Percentiles rank a stretch among this genome's conserved stretches.
Conservation (phyloP, 2,113 vertebrate species). For the Elachura formosa region DNA sequence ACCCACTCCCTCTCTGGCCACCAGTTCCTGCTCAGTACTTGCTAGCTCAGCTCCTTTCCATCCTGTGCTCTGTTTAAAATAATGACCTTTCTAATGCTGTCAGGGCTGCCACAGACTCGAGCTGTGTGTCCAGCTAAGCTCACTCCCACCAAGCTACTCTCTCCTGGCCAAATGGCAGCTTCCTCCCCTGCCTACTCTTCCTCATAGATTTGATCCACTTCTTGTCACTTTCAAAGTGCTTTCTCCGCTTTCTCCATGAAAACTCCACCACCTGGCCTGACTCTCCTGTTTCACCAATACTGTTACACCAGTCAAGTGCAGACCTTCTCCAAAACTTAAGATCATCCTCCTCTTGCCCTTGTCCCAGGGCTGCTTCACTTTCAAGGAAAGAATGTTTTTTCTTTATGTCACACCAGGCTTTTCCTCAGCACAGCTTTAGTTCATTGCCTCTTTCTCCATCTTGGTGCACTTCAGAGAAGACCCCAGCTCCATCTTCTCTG, state of each 20-base stretch:
- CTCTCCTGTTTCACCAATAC: background rate
- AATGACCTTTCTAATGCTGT: background rate
- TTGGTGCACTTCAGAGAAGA: background rate
- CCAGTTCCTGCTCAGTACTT: background rate
- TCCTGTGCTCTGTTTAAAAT: background rate
- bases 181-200: too few species aligned
- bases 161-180: too few species aligned
- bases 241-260: too few species aligned
- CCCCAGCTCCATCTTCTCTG: background rate
- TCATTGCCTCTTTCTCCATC: background rate
- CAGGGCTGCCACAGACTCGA: background rate
- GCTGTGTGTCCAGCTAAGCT: background rate
- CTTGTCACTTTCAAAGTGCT: too few species aligned
- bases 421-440: background rate
- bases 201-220: too few species aligned
- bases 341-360: fast-evolving
- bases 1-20: background rate
- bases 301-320: background rate
- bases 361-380: background rate
- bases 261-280: background rate
- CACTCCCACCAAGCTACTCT: too few species aligned
- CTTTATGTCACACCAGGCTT: background rate
- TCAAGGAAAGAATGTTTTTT: background rate
- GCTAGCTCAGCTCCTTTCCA: background rate
- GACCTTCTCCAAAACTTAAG: background rate